Percentiles rank a stretch among this genome's conserved stretches.
Evolutionary conservation across 2,797 vertebrate species (phyloP).

Genomic region (Eospalax fontanierii): DNA sequence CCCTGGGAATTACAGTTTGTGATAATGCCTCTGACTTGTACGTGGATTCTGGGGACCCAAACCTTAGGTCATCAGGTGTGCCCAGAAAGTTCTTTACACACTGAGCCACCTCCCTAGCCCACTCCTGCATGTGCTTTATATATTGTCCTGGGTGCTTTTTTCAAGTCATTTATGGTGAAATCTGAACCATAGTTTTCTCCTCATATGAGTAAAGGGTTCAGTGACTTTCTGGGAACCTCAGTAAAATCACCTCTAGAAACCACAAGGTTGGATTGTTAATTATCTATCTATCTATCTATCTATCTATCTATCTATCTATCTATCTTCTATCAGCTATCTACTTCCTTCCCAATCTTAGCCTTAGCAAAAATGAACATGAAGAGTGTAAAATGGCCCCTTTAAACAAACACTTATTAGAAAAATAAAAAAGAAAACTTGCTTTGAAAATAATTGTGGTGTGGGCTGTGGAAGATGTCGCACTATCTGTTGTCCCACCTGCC

Average conservation of each 20-base stretch:
- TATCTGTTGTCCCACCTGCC: not conserved
- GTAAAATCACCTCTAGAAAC: not conserved
- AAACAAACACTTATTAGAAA: slow-evolving; percentile 72
- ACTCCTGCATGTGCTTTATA: not conserved
- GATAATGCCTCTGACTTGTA: too few species aligned
- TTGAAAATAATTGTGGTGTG: not conserved
- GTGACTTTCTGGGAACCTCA: slow-evolving; percentile 16
- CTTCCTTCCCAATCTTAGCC: slow-evolving; percentile 5
- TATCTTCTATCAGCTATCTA: not conserved
- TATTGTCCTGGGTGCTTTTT: not conserved
- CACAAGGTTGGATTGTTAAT: not conserved
- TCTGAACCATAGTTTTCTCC: not conserved
- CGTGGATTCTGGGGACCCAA: too few species aligned
- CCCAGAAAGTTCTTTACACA: not conserved
- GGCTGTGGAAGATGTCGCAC: not conserved
- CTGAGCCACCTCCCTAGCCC: too few species aligned
- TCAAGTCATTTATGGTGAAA: slow-evolving; percentile 12
- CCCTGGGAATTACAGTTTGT: too few species aligned
- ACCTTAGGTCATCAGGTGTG: too few species aligned
- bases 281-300: too few species aligned
- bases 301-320: too few species aligned
- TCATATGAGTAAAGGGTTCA: not conserved
- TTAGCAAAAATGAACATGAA: slow-evolving; percentile 58
- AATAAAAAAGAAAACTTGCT: slow-evolving; percentile 64
- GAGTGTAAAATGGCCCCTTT: slow-evolving; percentile 60